Evolutionary conservation across 2,797 vertebrate genomes (phyloP).

Genomic region (Peromyscus attwateri): DNA sequence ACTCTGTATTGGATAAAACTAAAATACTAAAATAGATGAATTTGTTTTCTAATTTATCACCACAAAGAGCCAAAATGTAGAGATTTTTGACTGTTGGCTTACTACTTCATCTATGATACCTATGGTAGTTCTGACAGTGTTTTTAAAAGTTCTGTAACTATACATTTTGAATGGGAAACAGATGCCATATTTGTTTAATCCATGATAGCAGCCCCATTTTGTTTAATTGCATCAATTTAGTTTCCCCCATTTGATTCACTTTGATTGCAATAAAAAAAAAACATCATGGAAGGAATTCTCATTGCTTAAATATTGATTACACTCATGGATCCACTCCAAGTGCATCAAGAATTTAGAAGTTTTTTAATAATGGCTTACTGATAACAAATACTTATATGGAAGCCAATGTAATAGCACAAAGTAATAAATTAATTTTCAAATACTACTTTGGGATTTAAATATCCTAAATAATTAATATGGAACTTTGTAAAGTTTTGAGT

Average conservation of each 20-base stretch:
- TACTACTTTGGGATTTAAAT: not conserved
- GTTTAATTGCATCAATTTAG: not conserved
- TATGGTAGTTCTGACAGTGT: not conserved
- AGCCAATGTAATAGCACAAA: not conserved
- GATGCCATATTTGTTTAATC: not conserved
- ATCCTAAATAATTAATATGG: constrained; percentile 37
- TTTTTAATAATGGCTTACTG: not conserved
- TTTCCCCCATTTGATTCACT: not conserved
- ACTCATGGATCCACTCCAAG: not conserved
- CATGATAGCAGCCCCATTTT: not conserved
- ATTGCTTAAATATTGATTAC: not conserved
- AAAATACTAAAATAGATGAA: not conserved
- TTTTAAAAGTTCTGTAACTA: not conserved
- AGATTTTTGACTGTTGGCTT: not conserved
- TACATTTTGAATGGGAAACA: not conserved
- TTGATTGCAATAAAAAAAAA: not conserved
- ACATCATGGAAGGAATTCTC: not conserved
- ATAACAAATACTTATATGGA: not conserved
- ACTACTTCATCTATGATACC: not conserved
- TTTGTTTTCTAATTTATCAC: constrained; percentile 12
- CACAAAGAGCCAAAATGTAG: not conserved
- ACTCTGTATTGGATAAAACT: not conserved
- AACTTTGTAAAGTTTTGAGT: not conserved
- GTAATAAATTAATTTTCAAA: constrained; percentile 15
- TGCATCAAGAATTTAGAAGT: not conserved